A percentile compares a stretch with the other conserved stretches of the same genome.
phyloP scores from a whole-genome alignment of 2,888 invertebrate species.

The Spodoptera exigua region DNA sequence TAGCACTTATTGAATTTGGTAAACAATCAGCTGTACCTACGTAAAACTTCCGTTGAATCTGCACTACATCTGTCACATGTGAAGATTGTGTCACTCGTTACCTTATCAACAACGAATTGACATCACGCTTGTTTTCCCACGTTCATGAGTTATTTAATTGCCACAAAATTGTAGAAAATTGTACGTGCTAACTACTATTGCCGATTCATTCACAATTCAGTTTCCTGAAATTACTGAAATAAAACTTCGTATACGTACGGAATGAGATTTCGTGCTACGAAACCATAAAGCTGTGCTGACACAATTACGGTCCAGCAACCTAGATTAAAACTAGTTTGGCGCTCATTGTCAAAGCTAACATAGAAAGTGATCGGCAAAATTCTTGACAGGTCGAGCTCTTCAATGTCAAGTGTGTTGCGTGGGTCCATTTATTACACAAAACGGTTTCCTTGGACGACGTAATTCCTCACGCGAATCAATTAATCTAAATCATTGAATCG shows the following conservation, averaged over 20 bases:
- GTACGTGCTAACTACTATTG: not conserved
- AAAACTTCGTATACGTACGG: not conserved
- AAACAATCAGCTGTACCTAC: no score
- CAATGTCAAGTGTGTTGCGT: constrained; percentile 75
- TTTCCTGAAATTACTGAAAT: not conserved
- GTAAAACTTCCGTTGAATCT: no score
- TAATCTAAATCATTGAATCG: constrained; percentile 74
- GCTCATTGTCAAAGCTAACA: constrained; percentile 28
- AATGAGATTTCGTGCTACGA: constrained; percentile 2
- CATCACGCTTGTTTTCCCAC: no score
- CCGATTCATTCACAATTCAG: not conserved
- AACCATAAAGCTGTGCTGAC: constrained; percentile 5
- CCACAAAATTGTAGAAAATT: no score
- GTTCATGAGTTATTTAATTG: no score
- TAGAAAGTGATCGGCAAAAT: constrained; percentile 28
- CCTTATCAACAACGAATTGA: no score
- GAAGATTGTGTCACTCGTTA: no score
- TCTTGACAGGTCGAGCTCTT: constrained; percentile 12
- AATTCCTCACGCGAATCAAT: constrained; percentile 74
- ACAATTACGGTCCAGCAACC: constrained; percentile 23
- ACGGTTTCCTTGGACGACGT: constrained; percentile 64
- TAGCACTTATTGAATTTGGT: no score
- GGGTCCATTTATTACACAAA: constrained; percentile 68
- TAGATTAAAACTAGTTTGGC: constrained; percentile 12
- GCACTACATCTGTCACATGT: no score